Evolutionary conservation across 2,888 invertebrate species (phyloP), one percentile per base, ranked within the genome.

Genomic region (Bellardia pandia): DNA sequence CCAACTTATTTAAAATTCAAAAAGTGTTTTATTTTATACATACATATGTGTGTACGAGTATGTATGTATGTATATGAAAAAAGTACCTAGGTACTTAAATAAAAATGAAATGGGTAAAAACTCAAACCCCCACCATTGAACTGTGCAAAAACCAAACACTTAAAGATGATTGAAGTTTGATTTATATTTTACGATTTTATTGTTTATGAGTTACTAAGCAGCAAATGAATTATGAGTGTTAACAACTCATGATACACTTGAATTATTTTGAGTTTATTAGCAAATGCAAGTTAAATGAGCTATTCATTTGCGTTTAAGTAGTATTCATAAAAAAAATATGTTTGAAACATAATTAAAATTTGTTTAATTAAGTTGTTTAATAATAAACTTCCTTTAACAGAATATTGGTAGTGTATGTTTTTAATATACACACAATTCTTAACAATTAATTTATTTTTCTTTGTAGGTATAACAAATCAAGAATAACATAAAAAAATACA

Each of bases 151-250:
- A 64, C 13, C 13, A 76, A 74, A 78, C 78, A 74, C 72, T 74
- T 75, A 53, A 81, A 78, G 40, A 68, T 92, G 91, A 91, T 92
- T 92, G 92, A 91, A 90, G 90, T 92, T 90, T 92, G 91, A 92
- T 91, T 92, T 91, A 91, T 90, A 89, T 90, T 58, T 56, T 56
- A 71, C 72, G 37, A 72, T 48, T 23, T 37, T 51, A 51, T 23
- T 40, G 62, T 62, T 79, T 30, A 33, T 64, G 48, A 66, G 14
- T 74, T 74, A 42, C 64, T 33, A 23, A 64, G 64, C 16, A 4
- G 30, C 14, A 11, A 37, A 37, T 37, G 37, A 37, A 37, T 37
- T 37, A 37, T 37, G 45, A 33, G n/a, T 74, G n/a, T 74, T 56
- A 42, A 16, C 79, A 79, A 51, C 69, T 53, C 79, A 71, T 51